Base-by-base conservation (phyloP, 2,797 vertebrate species). In the Gallinago stenura region DNA sequence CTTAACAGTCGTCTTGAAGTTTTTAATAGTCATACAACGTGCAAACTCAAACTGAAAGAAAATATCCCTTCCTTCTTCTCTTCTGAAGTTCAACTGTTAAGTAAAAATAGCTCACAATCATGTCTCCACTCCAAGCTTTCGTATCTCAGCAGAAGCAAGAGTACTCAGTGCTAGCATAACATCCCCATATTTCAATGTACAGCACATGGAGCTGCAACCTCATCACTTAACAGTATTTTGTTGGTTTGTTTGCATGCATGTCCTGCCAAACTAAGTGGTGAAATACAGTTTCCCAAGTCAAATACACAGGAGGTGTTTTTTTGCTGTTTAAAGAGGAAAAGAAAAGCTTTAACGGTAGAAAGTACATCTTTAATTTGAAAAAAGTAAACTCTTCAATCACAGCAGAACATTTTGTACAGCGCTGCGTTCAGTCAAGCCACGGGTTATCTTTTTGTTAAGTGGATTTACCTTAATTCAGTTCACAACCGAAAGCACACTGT, bases 1-100 rank as follows among this genome's bases (percentile, higher is more conserved):
- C 71, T 91, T 86, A 95, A 94, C 79, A 94, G 92, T 91, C 92
- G 0, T 89, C 87, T 87, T 68, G n/a, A 95, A 93, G 87, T 91
- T 96, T 95, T 87, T 92, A 96, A 89, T 91, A 90, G 92, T 92
- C 1, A 1, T 73, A 90, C 61, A 95, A 92, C 5, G 50, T 91
- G 83, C 87, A 81, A 85, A 85, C 83, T 83, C 88, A 87, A 93
- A 93, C 54, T 33, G 75, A 84, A 93, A 83, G 89, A 85, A 94
- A 94, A 81, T 54, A 91, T 53, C 61, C 75, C 70, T 69, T 78
- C 26, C 45, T 87, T 4, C 71, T 89, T 58, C 75, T 89, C 77
- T 79, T 79, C 60, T 72, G 35, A 79, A 89, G 80, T 95, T 90
- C 77, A 94, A 90, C 91, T 61, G 69, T 50, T 89, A 20, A 71